A percentile compares a stretch with the other conserved stretches of the same genome.
These are phyloP conservation scores for Drosophila fungiperda DNA, from an alignment of 2,888 invertebrate genomes.

Conservation along the genomic window DNA sequence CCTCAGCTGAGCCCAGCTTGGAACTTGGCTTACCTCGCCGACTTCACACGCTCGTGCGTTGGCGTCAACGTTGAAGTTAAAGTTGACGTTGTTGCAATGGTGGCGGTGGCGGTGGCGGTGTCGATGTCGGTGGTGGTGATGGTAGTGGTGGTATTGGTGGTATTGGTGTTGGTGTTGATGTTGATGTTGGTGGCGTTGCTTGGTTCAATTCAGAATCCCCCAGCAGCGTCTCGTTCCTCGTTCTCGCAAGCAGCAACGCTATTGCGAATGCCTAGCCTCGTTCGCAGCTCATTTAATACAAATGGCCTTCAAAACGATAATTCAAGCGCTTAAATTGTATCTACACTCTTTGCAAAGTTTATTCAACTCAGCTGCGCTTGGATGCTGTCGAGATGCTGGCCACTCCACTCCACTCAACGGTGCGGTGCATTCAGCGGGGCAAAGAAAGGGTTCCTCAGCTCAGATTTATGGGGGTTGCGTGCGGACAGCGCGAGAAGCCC, in stretches of 20 bases:
- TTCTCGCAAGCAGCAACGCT: constrained; percentile 35
- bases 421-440: neutral
- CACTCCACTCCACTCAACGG: constrained; percentile 4
- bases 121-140: neutral
- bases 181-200: constrained; percentile 32
- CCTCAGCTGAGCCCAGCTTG: constrained; percentile 32
- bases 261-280: constrained; percentile 77
- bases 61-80: constrained; percentile 35
- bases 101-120: neutral
- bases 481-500: constrained; percentile 1
- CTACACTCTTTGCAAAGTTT: constrained; percentile 77
- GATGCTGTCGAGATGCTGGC: constrained; percentile 25
- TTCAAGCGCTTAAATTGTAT: constrained; percentile 80
- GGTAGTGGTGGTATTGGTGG: constrained; percentile 7
- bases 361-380: constrained; percentile 75
- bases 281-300: constrained; percentile 72
- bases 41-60: constrained; percentile 54
- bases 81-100: constrained; percentile 6
- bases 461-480: constrained; percentile 26
- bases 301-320: constrained; percentile 83
- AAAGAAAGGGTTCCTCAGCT: constrained; percentile 2
- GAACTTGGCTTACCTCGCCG: constrained; percentile 27
- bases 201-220: constrained; percentile 23
- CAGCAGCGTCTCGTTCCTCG: neutral
- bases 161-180: neutral